Conservation (phyloP, 2,888 invertebrate species). For the Lasioglossum malachurum region DNA sequence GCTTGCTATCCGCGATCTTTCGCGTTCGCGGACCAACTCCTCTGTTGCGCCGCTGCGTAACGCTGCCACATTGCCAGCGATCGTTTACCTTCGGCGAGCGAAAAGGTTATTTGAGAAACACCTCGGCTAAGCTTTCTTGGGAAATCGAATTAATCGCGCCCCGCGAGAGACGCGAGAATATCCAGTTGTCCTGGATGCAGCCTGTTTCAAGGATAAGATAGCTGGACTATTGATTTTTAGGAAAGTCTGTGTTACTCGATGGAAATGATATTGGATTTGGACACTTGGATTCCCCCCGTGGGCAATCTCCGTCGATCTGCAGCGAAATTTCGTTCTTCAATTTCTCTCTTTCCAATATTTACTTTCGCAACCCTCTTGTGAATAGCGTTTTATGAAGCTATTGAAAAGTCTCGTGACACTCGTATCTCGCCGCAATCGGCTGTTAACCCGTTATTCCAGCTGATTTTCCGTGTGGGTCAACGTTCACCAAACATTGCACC, state of each 20-base stretch:
- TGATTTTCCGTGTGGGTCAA: not conserved
- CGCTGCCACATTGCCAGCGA: slow-evolving; percentile 2
- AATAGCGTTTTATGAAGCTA: not conserved
- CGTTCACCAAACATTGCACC: not conserved
- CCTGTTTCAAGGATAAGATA: no score
- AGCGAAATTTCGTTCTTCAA: no score
- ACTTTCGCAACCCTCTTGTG: no score
- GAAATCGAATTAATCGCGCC: slow-evolving; percentile 18
- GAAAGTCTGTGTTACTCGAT: no score
- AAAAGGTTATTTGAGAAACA: slow-evolving; percentile 37
- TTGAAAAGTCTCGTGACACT: not conserved
- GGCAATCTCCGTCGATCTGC: no score
- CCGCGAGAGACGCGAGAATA: not conserved
- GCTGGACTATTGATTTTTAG: no score
- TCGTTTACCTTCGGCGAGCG: slow-evolving; percentile 30
- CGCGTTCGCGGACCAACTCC: slow-evolving; percentile 20
- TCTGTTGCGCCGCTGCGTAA: slow-evolving; percentile 24
- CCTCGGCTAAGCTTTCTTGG: slow-evolving; percentile 23
- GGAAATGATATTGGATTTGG: no score
- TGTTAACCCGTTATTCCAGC: not conserved
- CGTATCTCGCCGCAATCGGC: not conserved
- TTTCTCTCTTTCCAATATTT: no score
- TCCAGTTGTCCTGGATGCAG: no score
- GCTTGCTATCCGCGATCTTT: slow-evolving; percentile 18
- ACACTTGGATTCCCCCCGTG: no score